phyloP scores from a whole-genome alignment of 2,888 invertebrate species.

The Masnerella sp. region DNA sequence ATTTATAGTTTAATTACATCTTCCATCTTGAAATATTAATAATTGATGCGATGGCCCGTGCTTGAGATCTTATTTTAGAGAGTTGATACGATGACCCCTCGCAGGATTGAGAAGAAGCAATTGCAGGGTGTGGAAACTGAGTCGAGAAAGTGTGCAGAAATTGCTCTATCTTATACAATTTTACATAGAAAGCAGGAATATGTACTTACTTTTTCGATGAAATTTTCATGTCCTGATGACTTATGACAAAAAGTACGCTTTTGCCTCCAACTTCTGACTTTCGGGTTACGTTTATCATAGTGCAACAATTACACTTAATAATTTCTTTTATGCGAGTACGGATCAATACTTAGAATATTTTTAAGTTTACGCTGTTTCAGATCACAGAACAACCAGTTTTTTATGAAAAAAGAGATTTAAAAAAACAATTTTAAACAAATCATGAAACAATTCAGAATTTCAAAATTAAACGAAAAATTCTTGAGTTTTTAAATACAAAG shows the following conservation, averaged over 20 bases:
- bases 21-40: constrained; percentile 21
- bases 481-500: no score
- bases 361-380: no score
- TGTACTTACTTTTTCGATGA: constrained; percentile 30
- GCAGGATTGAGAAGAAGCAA: constrained; percentile 31
- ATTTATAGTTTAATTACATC: constrained; percentile 14
- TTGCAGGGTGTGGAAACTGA: constrained; percentile 27
- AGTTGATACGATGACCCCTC: constrained; percentile 29
- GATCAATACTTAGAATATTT: no score
- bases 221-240: constrained; percentile 28
- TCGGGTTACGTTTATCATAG: no score
- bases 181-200: constrained; percentile 34
- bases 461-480: no score
- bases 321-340: no score
- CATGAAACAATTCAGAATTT: no score
- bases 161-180: constrained; percentile 39
- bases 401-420: no score
- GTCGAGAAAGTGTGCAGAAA: constrained; percentile 18
- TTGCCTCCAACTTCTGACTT: no score
- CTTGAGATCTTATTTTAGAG: constrained; percentile 13
- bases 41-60: constrained; percentile 22
- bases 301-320: no score
- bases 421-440: no score
- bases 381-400: no score
- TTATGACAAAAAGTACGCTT: constrained; percentile 9